These are phyloP conservation scores for Nemotelus pantherinus DNA, from an alignment of 2,888 invertebrate genomes.

Conservation along the genomic window DNA sequence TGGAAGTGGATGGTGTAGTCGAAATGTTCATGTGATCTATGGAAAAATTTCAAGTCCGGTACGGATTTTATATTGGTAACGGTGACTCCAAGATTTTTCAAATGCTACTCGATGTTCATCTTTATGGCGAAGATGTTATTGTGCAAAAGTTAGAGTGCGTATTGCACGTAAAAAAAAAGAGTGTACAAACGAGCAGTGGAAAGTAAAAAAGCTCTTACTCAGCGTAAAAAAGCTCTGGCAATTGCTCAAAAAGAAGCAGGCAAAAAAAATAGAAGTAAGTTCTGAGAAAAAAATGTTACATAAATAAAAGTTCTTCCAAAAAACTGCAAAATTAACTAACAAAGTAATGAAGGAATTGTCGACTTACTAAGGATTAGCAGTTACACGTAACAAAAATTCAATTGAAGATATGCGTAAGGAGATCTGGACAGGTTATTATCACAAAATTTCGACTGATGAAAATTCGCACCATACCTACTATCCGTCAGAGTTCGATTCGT, in stretches of 20 bases:
- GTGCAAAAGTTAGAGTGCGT: slow-evolving; percentile 37
- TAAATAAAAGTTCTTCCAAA: too few relatives aligned
- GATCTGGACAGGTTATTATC: too few relatives aligned
- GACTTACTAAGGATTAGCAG: too few relatives aligned
- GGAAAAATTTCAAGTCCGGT: slow-evolving; percentile 46
- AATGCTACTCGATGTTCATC: slow-evolving; percentile 45
- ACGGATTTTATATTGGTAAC: slow-evolving; percentile 48
- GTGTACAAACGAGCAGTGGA: slow-evolving; percentile 3
- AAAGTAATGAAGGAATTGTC: too few relatives aligned
- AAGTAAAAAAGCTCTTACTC: slow-evolving; percentile 7
- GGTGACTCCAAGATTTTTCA: slow-evolving; percentile 26
- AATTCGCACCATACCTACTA: background rate
- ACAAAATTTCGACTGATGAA: background rate
- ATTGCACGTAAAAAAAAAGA: background rate
- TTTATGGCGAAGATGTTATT: slow-evolving; percentile 43
- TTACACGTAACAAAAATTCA: too few relatives aligned
- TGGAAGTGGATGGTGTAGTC: slow-evolving; percentile 48
- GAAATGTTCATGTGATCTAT: slow-evolving; percentile 48
- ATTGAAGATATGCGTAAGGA: too few relatives aligned
- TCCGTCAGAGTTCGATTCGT: background rate
- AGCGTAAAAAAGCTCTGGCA: background rate
- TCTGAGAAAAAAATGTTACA: too few relatives aligned
- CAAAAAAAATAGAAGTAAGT: background rate
- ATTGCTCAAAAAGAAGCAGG: background rate
- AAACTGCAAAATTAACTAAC: too few relatives aligned